Evolutionary conservation across 2,888 invertebrate species (phyloP).

Genomic region (Athalia cordata): DNA sequence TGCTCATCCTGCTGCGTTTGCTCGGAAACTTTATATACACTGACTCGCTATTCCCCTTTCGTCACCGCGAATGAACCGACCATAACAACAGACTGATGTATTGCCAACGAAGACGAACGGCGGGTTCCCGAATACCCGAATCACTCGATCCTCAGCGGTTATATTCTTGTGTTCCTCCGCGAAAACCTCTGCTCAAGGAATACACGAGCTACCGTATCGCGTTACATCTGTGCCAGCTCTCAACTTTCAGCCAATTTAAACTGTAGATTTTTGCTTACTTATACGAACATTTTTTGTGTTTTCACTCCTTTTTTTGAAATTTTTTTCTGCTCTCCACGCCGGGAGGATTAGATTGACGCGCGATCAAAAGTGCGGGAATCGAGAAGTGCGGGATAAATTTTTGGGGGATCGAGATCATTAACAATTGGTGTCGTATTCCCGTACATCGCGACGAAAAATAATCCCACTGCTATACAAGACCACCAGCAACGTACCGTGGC

Average conservation of each 20-base stretch:
- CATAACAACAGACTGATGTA: constrained; percentile 40
- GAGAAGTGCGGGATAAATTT: not conserved
- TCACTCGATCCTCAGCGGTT: constrained; percentile 3
- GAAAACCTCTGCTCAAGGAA: constrained; percentile 2
- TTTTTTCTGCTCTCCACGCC: not conserved
- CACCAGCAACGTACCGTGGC: constrained; percentile 28
- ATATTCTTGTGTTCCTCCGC: not conserved
- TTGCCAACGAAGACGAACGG: constrained; percentile 37
- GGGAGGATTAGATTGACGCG: not conserved
- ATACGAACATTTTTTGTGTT: not conserved
- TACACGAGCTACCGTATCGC: constrained; percentile 19
- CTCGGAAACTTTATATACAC: too few relatives aligned
- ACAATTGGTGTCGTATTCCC: not conserved
- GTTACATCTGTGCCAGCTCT: constrained; percentile 30
- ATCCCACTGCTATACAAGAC: not conserved
- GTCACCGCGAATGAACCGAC: constrained; percentile 31
- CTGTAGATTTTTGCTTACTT: not conserved
- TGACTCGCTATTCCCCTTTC: constrained; percentile 27
- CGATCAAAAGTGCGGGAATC: not conserved
- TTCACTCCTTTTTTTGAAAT: too few relatives aligned
- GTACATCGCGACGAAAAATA: not conserved
- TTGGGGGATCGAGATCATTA: constrained; percentile 17
- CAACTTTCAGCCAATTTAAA: constrained; percentile 39
- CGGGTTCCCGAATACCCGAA: constrained; percentile 3
- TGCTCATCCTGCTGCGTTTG: not conserved